Base-by-base conservation (phyloP, 1,140 invertebrate genomes). In the Protaetia brevitarsis region DNA sequence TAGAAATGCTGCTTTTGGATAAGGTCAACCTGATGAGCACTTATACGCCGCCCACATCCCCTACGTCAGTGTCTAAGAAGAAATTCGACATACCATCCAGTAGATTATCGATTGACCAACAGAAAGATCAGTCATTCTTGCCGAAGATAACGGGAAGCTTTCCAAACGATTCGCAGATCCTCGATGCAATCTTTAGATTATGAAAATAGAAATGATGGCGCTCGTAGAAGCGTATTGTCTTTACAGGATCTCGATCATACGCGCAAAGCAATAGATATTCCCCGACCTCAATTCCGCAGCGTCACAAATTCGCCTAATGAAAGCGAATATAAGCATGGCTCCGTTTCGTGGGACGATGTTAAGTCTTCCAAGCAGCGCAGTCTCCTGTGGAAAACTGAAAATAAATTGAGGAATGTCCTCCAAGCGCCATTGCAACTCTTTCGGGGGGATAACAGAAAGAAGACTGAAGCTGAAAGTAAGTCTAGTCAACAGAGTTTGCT, bases 1-100 rank as follows among this genome's bases (percentile, higher is more conserved):
- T 79, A 57, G 72, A 79, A 69, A 77, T 75, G 41, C 78, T 79
- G 64, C 68, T 79, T 8, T 68, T 79, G 23, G 79, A 81, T 16
- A 79, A 77, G 72, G 73, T 74, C 19, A 73, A 77, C 64, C 56
- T 77, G 28, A 64, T 76, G 8, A 72, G 72, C 13, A 73, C 73
- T 6, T 76, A 75, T 37, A 73, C 74, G 2, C 75, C 74, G 2
- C 74, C 75, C 51, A 68, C 68, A 34, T 75, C 74, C n/a, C 74
- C 75, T 11, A 69, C 27, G 27, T 2, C 10, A 31, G n/a, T 6
- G 16, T 16, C 59, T 13, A n/a, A 11, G 8, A 36, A n/a, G 21
- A 59, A n/a, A 5, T 45, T 65, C 8, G 34, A 45, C n/a, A 45
- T 65, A 13, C 60, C 60, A n/a, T n/a, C 4, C 13, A 19, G 13